Percentiles rank a stretch among this genome's conserved stretches.
Evolutionary conservation across 2,113 vertebrate species (phyloP).

Genomic region (Delphinapterus leucas): DNA sequence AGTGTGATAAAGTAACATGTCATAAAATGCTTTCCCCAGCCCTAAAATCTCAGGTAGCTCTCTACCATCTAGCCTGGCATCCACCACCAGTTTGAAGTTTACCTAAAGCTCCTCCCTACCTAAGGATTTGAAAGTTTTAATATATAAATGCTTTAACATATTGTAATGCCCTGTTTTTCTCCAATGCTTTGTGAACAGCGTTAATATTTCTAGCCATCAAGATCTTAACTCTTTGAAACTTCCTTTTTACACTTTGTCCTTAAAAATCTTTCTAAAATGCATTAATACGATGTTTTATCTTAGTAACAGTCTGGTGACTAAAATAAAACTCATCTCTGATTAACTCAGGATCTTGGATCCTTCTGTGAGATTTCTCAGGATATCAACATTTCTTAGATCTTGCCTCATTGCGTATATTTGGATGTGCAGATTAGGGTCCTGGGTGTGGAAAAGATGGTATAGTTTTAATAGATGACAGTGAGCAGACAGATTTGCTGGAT

Average conservation of each 20-base stretch:
- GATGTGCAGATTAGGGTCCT: neutral
- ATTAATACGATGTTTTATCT: neutral
- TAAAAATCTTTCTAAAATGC: conserved; percentile 6
- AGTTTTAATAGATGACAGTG: neutral
- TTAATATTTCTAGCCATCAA: neutral
- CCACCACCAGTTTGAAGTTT: neutral
- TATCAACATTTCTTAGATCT: neutral
- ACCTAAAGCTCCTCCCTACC: neutral
- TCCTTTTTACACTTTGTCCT: neutral
- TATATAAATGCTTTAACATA: neutral
- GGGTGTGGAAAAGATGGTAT: neutral
- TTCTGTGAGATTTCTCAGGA: neutral
- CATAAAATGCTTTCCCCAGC: neutral
- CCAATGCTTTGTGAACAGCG: neutral
- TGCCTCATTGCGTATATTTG: neutral
- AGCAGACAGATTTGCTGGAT: neutral
- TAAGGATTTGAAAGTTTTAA: neutral
- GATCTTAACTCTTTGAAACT: neutral
- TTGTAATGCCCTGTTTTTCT: neutral
- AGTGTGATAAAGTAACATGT: neutral
- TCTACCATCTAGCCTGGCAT: neutral
- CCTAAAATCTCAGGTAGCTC: neutral
- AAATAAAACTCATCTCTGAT: conserved; percentile 4
- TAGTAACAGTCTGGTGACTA: neutral
- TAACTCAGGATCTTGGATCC: neutral